These are phyloP conservation scores for Myioborus melanocephalus DNA, from an alignment of 2,797 vertebrate genomes.

Conservation along the genomic window DNA sequence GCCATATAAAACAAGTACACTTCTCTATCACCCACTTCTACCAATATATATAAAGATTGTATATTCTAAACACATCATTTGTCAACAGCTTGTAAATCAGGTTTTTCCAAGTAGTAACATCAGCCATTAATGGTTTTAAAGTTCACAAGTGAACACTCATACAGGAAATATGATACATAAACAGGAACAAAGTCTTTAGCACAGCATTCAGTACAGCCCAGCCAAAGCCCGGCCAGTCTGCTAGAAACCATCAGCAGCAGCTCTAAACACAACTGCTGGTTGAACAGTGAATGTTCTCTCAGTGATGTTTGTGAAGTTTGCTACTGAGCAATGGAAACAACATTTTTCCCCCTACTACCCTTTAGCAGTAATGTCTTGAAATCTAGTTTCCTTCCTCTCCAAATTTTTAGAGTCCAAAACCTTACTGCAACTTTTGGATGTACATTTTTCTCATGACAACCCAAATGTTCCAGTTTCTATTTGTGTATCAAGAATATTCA, in stretches of 20 bases:
- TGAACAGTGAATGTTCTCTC: not conserved
- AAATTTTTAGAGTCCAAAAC: not conserved
- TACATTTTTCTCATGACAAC: not conserved
- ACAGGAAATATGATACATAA: conserved; percentile 54
- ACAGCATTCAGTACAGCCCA: not conserved
- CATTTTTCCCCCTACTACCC: not conserved
- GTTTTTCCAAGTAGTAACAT: not conserved
- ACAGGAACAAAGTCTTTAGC: conserved; percentile 35
- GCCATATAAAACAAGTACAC: not conserved
- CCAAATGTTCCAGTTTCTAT: not conserved
- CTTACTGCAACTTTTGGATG: not conserved
- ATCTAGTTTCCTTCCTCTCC: not conserved
- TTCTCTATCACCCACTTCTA: not conserved
- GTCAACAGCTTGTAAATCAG: conserved; percentile 57
- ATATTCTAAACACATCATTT: conserved; percentile 29
- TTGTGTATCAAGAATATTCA: not conserved
- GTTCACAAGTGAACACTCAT: conserved; percentile 63
- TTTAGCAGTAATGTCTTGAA: not conserved
- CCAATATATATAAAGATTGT: not conserved
- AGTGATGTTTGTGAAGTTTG: not conserved
- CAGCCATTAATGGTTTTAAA: conserved; percentile 46
- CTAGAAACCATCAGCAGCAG: not conserved
- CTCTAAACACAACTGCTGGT: not conserved
- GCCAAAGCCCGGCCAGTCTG: not conserved
- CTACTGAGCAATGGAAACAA: not conserved